These are phyloP conservation scores for Pandion haliaetus DNA, from an alignment of 2,113 vertebrate species.

Conservation along the genomic window DNA sequence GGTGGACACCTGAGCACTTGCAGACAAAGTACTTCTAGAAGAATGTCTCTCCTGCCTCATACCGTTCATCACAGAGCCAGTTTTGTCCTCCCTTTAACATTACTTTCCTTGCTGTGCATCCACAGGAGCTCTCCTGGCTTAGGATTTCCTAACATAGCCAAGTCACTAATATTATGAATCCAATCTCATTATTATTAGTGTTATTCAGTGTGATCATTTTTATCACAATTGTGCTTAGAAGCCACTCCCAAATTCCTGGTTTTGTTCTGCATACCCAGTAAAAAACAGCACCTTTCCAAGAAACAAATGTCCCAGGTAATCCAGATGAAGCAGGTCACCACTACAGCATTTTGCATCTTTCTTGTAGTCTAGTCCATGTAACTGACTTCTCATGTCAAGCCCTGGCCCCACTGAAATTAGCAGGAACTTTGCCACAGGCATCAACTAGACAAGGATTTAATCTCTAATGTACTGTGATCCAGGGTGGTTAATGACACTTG, in stretches of 20 bases:
- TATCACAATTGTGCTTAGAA: not conserved
- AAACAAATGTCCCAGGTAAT: not conserved
- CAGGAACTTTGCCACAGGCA: not conserved
- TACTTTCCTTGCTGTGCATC: not conserved
- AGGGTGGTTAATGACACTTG: not conserved
- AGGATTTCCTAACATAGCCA: not conserved
- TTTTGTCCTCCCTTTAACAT: not conserved
- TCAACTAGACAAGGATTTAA: not conserved
- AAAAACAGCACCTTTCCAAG: not conserved
- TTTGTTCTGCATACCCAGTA: not conserved
- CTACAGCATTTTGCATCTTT: not conserved
- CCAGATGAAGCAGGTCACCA: not conserved
- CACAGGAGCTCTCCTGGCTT: not conserved
- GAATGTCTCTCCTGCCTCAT: not conserved
- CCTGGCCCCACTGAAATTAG: not conserved
- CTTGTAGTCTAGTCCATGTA: not conserved
- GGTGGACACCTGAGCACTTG: not conserved
- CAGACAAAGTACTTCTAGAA: not conserved
- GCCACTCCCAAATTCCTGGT: not conserved
- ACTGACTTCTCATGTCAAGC: not conserved
- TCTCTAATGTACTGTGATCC: not conserved
- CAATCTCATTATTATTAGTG: not conserved
- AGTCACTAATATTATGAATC: not conserved
- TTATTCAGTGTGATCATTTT: not conserved
- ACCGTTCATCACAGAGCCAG: not conserved